Percentiles rank a stretch among this genome's conserved stretches.
phyloP scores from a whole-genome alignment of 2,888 invertebrate genomes.

The Dryadula phaetusa region DNA sequence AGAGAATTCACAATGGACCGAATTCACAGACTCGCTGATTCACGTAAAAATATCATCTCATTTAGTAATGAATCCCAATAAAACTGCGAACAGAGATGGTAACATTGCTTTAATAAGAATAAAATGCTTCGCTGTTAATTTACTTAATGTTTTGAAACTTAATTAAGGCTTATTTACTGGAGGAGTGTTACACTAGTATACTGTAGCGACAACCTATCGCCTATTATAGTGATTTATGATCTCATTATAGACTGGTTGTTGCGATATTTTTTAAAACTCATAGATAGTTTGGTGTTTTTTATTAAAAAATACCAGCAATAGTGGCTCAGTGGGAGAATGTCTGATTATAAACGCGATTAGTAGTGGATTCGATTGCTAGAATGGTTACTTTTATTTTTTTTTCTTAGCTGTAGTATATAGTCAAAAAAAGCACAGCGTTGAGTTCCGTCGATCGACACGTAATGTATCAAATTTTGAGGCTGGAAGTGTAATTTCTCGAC shows the following conservation, averaged over 20 bases:
- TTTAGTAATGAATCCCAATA: constrained; percentile 27
- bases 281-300: too few relatives aligned
- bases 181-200: background rate
- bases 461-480: too few relatives aligned
- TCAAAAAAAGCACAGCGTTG: too few relatives aligned
- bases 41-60: constrained; percentile 24
- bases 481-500: too few relatives aligned
- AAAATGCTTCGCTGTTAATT: constrained; percentile 19
- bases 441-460: too few relatives aligned
- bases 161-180: constrained; percentile 22
- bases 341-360: too few relatives aligned
- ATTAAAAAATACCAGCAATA: too few relatives aligned
- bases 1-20: background rate
- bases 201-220: constrained; percentile 14
- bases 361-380: too few relatives aligned
- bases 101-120: constrained; percentile 22
- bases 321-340: too few relatives aligned
- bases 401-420: too few relatives aligned
- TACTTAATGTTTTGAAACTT: constrained; percentile 26
- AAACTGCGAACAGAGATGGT: constrained; percentile 18
- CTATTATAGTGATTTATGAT: constrained; percentile 14
- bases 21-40: constrained; percentile 9
- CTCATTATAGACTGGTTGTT: background rate
- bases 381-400: too few relatives aligned
- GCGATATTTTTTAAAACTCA: background rate